Evolutionary conservation across 2,797 vertebrate genomes (phyloP).

Genomic region (Florisuga fusca): DNA sequence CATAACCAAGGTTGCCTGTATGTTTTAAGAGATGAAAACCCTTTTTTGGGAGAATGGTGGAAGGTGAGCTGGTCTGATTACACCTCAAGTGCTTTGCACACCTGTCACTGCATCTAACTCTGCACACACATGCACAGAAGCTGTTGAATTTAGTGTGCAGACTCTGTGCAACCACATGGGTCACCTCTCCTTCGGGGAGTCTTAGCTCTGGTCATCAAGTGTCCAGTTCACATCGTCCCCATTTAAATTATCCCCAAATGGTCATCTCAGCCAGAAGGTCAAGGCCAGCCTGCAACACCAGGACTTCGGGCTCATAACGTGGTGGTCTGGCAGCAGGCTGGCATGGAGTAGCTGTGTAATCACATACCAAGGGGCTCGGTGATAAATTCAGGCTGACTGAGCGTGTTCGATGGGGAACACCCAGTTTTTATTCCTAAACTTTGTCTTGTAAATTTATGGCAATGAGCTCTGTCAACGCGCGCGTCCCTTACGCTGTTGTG

Average conservation of each 20-base stretch:
- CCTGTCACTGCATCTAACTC: neutral
- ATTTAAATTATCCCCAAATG: neutral
- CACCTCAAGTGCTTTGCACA: neutral
- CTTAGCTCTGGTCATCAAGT: neutral
- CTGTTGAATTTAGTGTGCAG: neutral
- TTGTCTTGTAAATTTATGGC: neutral
- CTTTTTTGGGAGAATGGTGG: neutral
- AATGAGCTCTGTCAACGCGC: neutral
- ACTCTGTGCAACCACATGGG: fast-evolving
- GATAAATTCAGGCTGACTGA: neutral
- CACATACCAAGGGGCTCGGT: neutral
- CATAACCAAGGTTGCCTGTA: fast-evolving
- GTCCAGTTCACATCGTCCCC: neutral
- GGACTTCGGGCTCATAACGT: neutral
- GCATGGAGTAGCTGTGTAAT: fast-evolving
- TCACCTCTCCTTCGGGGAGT: neutral
- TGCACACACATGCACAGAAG: neutral
- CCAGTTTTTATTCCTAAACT: neutral
- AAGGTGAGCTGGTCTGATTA: neutral
- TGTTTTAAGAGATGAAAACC: neutral
- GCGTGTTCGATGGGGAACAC: neutral
- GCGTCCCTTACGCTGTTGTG: neutral
- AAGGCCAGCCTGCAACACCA: neutral
- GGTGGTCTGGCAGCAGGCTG: neutral
- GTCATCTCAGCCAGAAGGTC: fast-evolving